phyloP scores from a whole-genome alignment of 2,888 invertebrate genomes.

The Rhamnusium bicolor region DNA sequence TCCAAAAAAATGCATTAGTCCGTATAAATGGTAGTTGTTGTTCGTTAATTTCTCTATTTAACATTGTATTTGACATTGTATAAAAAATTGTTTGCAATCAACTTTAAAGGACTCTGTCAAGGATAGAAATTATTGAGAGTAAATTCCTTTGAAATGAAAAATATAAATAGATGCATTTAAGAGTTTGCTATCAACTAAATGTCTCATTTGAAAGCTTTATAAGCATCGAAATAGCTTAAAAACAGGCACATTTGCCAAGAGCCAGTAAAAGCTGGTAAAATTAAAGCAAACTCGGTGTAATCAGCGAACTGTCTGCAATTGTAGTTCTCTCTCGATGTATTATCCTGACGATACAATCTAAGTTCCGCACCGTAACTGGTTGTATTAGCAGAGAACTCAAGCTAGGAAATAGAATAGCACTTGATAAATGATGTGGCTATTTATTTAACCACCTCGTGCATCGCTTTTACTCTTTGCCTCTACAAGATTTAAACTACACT shows the following conservation, averaged over 20 bases:
- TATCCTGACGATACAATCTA: slow-evolving; percentile 20
- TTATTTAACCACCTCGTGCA: slow-evolving; percentile 57
- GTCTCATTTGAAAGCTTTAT: not conserved
- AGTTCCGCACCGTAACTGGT: slow-evolving; percentile 28
- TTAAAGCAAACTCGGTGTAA: slow-evolving; percentile 29
- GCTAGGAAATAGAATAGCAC: slow-evolving; percentile 47
- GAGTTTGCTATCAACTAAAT: not conserved
- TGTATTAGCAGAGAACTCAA: slow-evolving; percentile 38
- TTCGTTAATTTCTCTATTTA: too few relatives aligned
- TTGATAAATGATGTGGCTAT: slow-evolving; percentile 58
- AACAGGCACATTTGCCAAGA: not conserved
- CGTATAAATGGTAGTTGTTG: too few relatives aligned
- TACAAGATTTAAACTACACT: slow-evolving; percentile 16
- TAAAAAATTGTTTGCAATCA: too few relatives aligned
- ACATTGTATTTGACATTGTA: not conserved
- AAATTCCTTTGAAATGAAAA: not conserved
- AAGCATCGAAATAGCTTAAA: not conserved
- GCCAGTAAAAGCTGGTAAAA: slow-evolving; percentile 30
- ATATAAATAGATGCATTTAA: not conserved
- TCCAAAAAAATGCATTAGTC: too few relatives aligned
- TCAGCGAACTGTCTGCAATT: slow-evolving; percentile 31
- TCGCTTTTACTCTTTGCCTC: slow-evolving; percentile 38
- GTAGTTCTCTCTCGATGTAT: slow-evolving; percentile 15
- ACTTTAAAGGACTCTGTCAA: too few relatives aligned
- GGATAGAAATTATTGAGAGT: not conserved